phyloP scores from a whole-genome alignment of 2,113 vertebrate species.

The Leptocoma aspasia region DNA sequence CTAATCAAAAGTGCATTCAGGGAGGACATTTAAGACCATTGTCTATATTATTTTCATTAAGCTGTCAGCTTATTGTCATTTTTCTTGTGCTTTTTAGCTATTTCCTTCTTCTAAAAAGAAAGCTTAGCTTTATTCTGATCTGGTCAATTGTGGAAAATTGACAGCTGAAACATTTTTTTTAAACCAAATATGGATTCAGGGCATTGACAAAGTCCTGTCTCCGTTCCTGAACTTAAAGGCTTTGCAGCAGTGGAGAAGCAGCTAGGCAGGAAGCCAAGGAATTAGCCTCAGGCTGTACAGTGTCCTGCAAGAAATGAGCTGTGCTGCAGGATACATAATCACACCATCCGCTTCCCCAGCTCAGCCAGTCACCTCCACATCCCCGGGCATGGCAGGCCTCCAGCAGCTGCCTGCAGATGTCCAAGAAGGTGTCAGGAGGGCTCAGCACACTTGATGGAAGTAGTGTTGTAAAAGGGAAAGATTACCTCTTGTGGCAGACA shows the following conservation, averaged over 20 bases:
- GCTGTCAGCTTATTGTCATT: neutral
- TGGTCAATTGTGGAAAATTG: conserved; percentile 6
- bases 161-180: neutral
- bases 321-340: conserved; percentile 9
- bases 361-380: neutral
- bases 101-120: neutral
- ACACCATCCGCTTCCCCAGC: neutral
- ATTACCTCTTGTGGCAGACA: neutral
- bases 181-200: neutral
- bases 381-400: conserved; percentile 22
- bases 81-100: neutral
- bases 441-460: conserved; percentile 25
- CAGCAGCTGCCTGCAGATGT: conserved; percentile 11
- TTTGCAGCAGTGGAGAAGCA: neutral
- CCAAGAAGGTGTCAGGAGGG: conserved; percentile 38
- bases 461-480: neutral
- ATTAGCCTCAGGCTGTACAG: conserved; percentile 9
- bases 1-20: neutral
- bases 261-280: conserved; percentile 35
- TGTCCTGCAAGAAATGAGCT: conserved; percentile 25
- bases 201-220: neutral
- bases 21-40: conserved; percentile 1
- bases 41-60: neutral
- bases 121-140: neutral
- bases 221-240: neutral